Evolutionary conservation across 2,113 vertebrate species (phyloP), one percentile per base, ranked within the genome.

Genomic region (Rhadina sibilatrix): DNA sequence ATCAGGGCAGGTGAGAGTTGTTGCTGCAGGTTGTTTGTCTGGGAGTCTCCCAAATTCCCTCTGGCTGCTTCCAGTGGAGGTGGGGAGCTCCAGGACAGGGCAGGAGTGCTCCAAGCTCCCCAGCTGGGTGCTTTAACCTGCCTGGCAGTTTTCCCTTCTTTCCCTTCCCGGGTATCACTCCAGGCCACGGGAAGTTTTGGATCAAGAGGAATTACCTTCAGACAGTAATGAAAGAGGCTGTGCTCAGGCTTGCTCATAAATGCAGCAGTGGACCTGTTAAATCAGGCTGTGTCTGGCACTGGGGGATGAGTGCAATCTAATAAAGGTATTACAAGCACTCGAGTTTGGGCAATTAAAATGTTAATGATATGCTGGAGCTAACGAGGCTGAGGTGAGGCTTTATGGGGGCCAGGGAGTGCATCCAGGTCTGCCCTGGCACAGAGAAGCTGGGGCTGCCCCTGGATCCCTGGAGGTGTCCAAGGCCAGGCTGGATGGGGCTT

Each of bases 401-500:
- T 64, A 3, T 14, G 13, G 50, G 25, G 27, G 6, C 23, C 10
- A 30, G 42, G 37, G 25, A n/a, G 4, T 5, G 16, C 30, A 10
- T 56, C 49, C 75, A 60, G 56, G 28, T 53, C 42, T 74, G 50
- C 31, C 12, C 46, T 52, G 47, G 44, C 46, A 53, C n/a, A 17
- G n/a, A 27, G 61, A 12, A 83, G 14, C 47, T 61, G 38, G 40
- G 78, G 70, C 61, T 54, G 38, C n/a, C 40, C 13, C 54, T 76
- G 57, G 47, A 31, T 71, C 42, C 42, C 11, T 89, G 46, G 7
- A 7, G 47, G 20, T 75, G 53, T 22, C n/a, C 61, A 6, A 53
- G 53, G 53, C 19, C 87, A 75, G n/a, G 7, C 0, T 68, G 69
- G 53, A 53, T 0, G 0, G 53, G 15, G 19, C 60, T 66, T 53